A percentile compares a stretch with the other conserved stretches of the same genome.
Evolutionary conservation across 2,888 invertebrate genomes (phyloP).

Genomic region (Phasia obesa): DNA sequence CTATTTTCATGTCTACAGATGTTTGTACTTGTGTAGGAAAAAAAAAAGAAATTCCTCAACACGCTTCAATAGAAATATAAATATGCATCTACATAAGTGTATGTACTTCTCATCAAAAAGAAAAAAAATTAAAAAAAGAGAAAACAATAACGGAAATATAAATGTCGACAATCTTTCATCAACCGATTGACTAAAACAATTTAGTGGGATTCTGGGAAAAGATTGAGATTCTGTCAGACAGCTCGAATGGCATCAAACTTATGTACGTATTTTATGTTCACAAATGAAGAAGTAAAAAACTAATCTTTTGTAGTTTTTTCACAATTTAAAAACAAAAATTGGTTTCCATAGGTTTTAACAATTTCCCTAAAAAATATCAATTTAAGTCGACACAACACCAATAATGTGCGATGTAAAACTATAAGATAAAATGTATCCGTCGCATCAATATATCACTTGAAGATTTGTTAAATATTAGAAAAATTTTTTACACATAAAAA

Average conservation of each 20-base stretch:
- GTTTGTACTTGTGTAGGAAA: too few relatives aligned
- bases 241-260: background rate
- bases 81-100: too few relatives aligned
- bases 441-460: too few relatives aligned
- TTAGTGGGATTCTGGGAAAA: background rate
- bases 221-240: too few relatives aligned
- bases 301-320: too few relatives aligned
- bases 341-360: background rate
- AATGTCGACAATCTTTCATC: background rate
- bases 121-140: conserved; percentile 11
- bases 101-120: too few relatives aligned
- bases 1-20: too few relatives aligned
- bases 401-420: conserved; percentile 10
- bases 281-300: background rate
- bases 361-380: conserved; percentile 32
- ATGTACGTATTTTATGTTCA: background rate
- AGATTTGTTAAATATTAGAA: too few relatives aligned
- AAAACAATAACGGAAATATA: background rate
- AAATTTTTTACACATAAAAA: too few relatives aligned
- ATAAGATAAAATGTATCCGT: background rate
- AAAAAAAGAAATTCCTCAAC: too few relatives aligned
- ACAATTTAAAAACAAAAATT: background rate
- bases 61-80: too few relatives aligned
- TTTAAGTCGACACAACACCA: conserved; percentile 18
- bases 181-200: conserved; percentile 33